Evolutionary conservation across 2,888 invertebrate genomes (phyloP).

Genomic region (Drosophila birchii): DNA sequence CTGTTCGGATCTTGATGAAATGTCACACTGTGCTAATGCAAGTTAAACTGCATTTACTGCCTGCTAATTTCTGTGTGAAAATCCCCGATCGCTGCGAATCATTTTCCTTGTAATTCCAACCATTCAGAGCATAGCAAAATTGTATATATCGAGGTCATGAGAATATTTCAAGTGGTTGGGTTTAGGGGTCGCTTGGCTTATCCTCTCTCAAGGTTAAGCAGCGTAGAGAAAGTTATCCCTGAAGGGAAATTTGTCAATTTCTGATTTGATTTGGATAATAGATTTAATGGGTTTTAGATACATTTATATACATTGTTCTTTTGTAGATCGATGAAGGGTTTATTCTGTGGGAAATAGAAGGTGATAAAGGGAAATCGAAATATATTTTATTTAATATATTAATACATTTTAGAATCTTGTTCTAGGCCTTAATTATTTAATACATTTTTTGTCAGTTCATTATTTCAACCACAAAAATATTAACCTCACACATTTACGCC

Average conservation of each 20-base stretch:
- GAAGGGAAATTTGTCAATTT: conserved; percentile 17
- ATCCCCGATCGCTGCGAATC: conserved; percentile 25
- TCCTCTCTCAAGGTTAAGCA: conserved; percentile 52
- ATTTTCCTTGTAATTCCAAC: conserved; percentile 37
- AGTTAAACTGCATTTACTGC: conserved; percentile 80
- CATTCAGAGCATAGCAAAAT: conserved; percentile 47
- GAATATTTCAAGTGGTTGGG: conserved; percentile 46
- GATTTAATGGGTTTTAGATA: conserved; percentile 7
- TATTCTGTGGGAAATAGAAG: neutral
- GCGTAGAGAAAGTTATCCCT: conserved; percentile 33
- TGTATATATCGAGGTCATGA: conserved; percentile 53
- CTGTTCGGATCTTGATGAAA: conserved; percentile 71
- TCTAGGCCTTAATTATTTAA: neutral
- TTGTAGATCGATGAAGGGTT: conserved; percentile 5
- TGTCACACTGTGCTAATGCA: conserved; percentile 78
- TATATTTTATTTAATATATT: neutral
- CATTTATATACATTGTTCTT: neutral
- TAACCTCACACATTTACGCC: conserved; percentile 30
- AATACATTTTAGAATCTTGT: neutral
- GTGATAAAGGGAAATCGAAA: neutral
- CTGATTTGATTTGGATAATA: conserved; percentile 40
- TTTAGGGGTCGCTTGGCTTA: conserved; percentile 17
- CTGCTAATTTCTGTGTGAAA: conserved; percentile 74
- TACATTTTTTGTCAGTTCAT: neutral
- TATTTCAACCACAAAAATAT: neutral